Evolutionary conservation across 2,113 vertebrate genomes (phyloP).

Genomic region (Ploceus nigricollis): DNA sequence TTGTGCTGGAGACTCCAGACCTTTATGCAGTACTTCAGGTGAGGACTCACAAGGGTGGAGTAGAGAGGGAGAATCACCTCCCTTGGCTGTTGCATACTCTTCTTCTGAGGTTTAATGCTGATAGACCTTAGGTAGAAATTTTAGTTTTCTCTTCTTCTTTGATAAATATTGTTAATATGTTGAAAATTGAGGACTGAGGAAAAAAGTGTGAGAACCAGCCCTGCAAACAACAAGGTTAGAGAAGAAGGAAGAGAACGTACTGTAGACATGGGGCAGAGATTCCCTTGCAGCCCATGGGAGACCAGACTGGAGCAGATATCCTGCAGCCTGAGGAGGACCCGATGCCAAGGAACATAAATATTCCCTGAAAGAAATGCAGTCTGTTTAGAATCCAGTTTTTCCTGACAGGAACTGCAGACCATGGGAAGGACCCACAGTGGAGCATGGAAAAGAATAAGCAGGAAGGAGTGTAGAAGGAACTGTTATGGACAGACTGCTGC

Average conservation of each 20-base stretch:
- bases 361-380: background rate
- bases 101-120: background rate
- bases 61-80: background rate
- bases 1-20: background rate
- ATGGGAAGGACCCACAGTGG: background rate
- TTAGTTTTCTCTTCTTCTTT: background rate
- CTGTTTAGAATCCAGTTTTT: background rate
- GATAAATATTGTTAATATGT: background rate
- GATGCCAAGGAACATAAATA: background rate
- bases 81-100: background rate
- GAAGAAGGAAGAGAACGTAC: background rate
- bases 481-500: background rate
- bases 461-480: background rate
- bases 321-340: background rate
- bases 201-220: background rate
- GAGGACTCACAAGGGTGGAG: background rate
- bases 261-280: background rate
- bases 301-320: background rate
- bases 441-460: background rate
- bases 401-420: background rate
- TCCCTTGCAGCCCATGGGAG: background rate
- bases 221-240: background rate
- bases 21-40: background rate
- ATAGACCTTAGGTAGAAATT: background rate
- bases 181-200: background rate